Percentiles rank a stretch among this genome's conserved stretches.
These are phyloP conservation scores for Notoglanidium macrostoma DNA, from an alignment of 2,797 vertebrate species.

Conservation along the genomic window DNA sequence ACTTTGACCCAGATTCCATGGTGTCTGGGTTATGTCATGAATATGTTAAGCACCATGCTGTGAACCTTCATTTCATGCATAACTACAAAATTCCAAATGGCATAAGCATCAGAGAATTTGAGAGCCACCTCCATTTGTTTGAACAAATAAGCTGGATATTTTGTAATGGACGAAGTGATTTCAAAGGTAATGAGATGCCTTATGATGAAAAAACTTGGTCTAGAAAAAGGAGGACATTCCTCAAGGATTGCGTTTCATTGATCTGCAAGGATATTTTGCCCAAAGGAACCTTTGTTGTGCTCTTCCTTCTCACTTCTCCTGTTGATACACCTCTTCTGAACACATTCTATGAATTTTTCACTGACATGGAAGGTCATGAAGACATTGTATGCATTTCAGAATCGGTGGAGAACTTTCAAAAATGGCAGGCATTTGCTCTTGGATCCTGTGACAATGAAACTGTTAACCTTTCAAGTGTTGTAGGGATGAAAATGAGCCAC, in stretches of 20 bases:
- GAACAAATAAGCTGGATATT: constrained; percentile 86
- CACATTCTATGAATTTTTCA: constrained; percentile 81
- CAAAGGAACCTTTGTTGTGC: constrained; percentile 74
- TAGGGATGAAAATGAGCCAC: constrained; percentile 82
- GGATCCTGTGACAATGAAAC: constrained; percentile 70
- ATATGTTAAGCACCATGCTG: constrained; percentile 73
- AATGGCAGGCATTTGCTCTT: constrained; percentile 78
- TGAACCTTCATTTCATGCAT: constrained; percentile 76
- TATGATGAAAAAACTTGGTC: constrained; percentile 83
- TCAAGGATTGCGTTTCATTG: constrained; percentile 75
- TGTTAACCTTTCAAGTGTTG: constrained; percentile 71
- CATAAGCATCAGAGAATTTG: constrained; percentile 63
- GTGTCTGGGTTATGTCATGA: constrained; percentile 74
- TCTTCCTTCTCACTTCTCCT: constrained; percentile 78
- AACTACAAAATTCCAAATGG: constrained; percentile 71
- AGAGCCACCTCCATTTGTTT: constrained; percentile 72
- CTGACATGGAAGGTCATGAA: constrained; percentile 80
- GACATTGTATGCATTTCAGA: constrained; percentile 81
- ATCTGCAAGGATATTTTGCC: constrained; percentile 83
- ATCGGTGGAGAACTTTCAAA: constrained; percentile 71
- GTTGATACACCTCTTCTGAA: constrained; percentile 79
- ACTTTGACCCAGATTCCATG: constrained; percentile 82
- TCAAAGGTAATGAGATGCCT: constrained; percentile 70
- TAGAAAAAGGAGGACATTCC: constrained; percentile 75
- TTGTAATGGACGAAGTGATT: constrained; percentile 81